A percentile compares a stretch with the other conserved stretches of the same genome.
Evolutionary conservation across 2,888 invertebrate species (phyloP).

Genomic region (Panzeria rudis): DNA sequence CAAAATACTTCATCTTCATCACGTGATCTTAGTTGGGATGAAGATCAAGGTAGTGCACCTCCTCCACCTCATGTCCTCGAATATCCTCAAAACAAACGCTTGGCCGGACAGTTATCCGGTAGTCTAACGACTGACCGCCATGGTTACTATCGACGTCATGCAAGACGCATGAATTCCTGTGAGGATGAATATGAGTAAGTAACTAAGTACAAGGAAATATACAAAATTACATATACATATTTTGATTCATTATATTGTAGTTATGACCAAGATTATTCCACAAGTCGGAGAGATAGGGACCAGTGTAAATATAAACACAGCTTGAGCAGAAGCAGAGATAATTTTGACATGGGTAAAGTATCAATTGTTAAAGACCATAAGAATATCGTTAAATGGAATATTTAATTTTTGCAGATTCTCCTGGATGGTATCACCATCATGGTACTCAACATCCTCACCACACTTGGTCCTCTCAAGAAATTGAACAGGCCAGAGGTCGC

Average conservation of each 20-base stretch:
- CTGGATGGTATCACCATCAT: slow-evolving; percentile 81
- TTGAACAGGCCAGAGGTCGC: slow-evolving; percentile 80
- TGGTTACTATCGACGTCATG: slow-evolving; percentile 85
- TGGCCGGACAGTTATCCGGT: slow-evolving; percentile 66
- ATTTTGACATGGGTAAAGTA: slow-evolving; percentile 81
- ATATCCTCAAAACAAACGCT: slow-evolving; percentile 83
- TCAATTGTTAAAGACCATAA: not conserved
- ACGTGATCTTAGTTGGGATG: slow-evolving; percentile 92
- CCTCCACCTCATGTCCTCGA: slow-evolving; percentile 79
- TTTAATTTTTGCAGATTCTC: slow-evolving; percentile 78
- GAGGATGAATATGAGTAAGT: slow-evolving; percentile 90
- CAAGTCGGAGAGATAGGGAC: slow-evolving; percentile 77
- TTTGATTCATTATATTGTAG: slow-evolving; percentile 72
- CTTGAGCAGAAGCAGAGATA: slow-evolving; percentile 82
- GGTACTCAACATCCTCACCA: slow-evolving; percentile 78
- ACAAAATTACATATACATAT: not conserved
- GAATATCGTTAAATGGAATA: not conserved
- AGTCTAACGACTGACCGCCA: slow-evolving; percentile 77
- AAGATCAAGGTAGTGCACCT: slow-evolving; percentile 84
- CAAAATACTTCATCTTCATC: slow-evolving; percentile 90
- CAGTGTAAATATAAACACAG: slow-evolving; percentile 81
- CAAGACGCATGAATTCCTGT: slow-evolving; percentile 86
- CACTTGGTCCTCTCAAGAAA: slow-evolving; percentile 83
- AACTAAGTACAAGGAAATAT: slow-evolving; percentile 51
- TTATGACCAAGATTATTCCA: slow-evolving; percentile 82